Evolutionary conservation across 2,888 invertebrate genomes (phyloP), one percentile per base, ranked within the genome.

Genomic region (Dynastes hyllus): DNA sequence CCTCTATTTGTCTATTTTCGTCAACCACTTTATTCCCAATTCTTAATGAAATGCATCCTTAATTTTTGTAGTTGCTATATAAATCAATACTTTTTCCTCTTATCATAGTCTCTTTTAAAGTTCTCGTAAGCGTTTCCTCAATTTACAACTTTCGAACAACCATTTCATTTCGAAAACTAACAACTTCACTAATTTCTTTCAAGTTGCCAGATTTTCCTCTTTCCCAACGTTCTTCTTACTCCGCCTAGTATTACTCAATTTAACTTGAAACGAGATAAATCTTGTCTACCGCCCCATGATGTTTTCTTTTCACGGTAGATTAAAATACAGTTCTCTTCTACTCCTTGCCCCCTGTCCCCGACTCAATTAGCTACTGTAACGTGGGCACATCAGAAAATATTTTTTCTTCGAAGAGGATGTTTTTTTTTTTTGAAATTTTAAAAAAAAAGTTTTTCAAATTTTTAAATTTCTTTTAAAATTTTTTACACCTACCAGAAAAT

Each of bases 111-210:
- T 27, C 45, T 22, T 37, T 66, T 45, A 29, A 67, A 22, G 8
- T 37, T 37, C 6, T 66, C 55, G 32, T 27, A 11, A 22, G 51
- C 27, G 16, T 29, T 13, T 4, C 13, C 50, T 29, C 50, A 50
- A 69, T 69, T 69, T 69, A 69, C 22, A 69, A 69, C 27, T 69
- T 69, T 69, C 27, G 2, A 45, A 51, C 69, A 69, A 27, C 51
- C 50, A 50, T 51, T 69, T 27, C 37, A 63, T 63, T 63, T 32
- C 22, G 51, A 69, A 69, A 69, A 69, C 69, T 69, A 69, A 69
- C 69, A 69, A 51, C 50, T 69, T 69, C 69, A 69, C 50, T 69
- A 69, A 69, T 63, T 69, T 69, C 69, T 50, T 50, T 69, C 16
- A 51, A 69, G 27, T 16, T 11, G 9, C 9, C 45, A 51, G 11